These are phyloP conservation scores for Crambe crambe DNA, from an alignment of 37 sponge, comb jelly and placozoan species.

Conservation along the genomic window DNA sequence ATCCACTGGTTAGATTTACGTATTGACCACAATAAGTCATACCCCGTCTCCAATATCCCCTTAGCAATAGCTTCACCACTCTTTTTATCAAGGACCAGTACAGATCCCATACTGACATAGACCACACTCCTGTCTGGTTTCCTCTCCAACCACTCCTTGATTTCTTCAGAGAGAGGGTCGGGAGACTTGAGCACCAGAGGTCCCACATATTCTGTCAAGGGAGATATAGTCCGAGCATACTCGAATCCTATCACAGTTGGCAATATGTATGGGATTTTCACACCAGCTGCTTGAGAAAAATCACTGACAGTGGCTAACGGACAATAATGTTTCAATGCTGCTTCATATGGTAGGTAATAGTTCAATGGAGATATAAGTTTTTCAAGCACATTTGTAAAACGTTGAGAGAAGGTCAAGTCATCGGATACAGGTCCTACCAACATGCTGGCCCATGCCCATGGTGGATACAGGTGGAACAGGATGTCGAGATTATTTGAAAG, in stretches of 20 bases:
- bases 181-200: conserved; percentile 16
- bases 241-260: conserved; percentile 47
- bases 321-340: neutral
- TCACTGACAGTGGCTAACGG: neutral
- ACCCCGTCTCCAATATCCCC: conserved; percentile 19
- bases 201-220: conserved; percentile 40
- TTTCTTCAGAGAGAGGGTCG: neutral
- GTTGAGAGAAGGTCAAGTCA: neutral
- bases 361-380: neutral
- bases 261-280: conserved; percentile 13
- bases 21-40: conserved; percentile 48
- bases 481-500: neutral
- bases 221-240: conserved; percentile 11
- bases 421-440: neutral
- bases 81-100: neutral
- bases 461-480: neutral
- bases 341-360: neutral
- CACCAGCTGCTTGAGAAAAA: neutral
- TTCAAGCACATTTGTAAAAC: neutral
- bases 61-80: conserved; percentile 15
- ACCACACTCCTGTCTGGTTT: conserved; percentile 28
- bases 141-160: conserved; percentile 44
- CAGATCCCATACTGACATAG: conserved; percentile 69
- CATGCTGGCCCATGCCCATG: neutral
- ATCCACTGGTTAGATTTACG: conserved; percentile 19